Percentiles rank a stretch among this genome's conserved stretches.
These are phyloP conservation scores for Elegia similella DNA, from an alignment of 2,888 invertebrate genomes.

Conservation along the genomic window DNA sequence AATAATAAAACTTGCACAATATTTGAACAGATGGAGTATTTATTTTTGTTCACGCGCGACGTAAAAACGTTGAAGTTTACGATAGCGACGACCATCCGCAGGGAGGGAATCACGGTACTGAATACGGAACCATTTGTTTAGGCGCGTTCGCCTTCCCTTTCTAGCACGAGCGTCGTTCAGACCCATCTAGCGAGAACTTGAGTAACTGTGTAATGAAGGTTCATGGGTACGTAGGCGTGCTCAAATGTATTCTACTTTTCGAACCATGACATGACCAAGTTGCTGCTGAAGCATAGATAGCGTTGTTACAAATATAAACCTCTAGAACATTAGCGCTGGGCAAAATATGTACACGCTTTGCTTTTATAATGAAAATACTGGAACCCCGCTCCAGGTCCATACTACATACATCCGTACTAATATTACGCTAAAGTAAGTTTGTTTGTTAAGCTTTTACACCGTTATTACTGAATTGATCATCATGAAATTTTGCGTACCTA, in stretches of 20 bases:
- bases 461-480: no score
- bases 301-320: no score
- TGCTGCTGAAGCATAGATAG: neutral
- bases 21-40: conserved; percentile 75
- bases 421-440: no score
- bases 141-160: conserved; percentile 58
- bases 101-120: conserved; percentile 65
- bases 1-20: conserved; percentile 73
- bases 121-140: conserved; percentile 58
- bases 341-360: no score
- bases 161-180: conserved; percentile 36
- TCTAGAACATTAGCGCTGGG: no score
- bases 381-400: no score
- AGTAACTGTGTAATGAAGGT: conserved; percentile 21
- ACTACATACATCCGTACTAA: no score
- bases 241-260: neutral
- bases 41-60: conserved; percentile 73
- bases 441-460: no score
- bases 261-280: neutral
- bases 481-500: no score
- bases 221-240: neutral
- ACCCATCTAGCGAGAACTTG: conserved; percentile 47
- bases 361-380: no score
- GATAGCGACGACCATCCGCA: conserved; percentile 37
- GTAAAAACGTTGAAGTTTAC: conserved; percentile 33